phyloP scores from a whole-genome alignment of 2,888 invertebrate genomes.

The Galerucella pusilla region DNA sequence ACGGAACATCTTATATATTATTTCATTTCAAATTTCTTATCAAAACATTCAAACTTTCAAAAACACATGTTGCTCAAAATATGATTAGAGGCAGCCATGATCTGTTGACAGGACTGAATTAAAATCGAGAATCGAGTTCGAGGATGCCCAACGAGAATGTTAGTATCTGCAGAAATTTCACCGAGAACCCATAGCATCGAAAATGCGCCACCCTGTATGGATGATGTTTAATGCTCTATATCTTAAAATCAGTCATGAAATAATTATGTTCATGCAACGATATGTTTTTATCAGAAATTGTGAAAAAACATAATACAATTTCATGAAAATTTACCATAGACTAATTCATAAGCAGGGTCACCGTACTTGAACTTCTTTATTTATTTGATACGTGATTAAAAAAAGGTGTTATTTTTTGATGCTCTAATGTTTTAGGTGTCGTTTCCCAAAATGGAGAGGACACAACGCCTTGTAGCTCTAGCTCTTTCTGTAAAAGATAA shows the following conservation, averaged over 20 bases:
- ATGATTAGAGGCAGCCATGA: neutral
- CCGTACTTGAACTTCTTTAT: no score
- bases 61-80: neutral
- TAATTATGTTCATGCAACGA: neutral
- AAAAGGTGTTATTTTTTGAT: neutral
- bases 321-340: no score
- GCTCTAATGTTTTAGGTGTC: neutral
- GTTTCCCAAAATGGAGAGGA: neutral
- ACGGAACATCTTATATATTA: no score
- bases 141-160: neutral
- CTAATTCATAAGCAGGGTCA: no score
- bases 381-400: no score
- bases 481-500: constrained; percentile 1
- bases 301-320: neutral
- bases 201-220: no score
- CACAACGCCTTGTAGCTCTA: neutral
- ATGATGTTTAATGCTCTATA: no score
- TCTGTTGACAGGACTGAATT: neutral
- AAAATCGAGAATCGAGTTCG: neutral
- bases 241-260: neutral
- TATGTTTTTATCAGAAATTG: neutral
- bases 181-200: no score
- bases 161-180: neutral
- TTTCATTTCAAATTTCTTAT: neutral
- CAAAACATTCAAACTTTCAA: neutral